Evolutionary conservation across 2,888 invertebrate genomes (phyloP), one percentile per base, ranked within the genome.

Genomic region (Pyrgus malvae): DNA sequence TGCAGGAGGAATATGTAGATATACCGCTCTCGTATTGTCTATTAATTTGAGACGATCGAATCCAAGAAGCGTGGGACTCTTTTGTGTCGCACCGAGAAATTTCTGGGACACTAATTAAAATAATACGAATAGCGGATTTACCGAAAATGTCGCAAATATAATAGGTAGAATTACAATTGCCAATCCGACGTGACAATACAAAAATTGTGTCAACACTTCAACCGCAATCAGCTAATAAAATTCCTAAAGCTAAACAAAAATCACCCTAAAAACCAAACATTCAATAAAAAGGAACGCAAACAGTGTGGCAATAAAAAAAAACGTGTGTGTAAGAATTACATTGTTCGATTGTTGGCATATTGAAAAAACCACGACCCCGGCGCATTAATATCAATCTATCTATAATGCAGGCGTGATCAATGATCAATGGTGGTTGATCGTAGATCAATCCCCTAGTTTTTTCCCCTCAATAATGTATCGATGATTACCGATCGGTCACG

Each of bases 351-450:
- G 85, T 72, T 65, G 72, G 59, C 70, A 69, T 79, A 79, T 78
- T 79, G 71, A 78, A 84, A 84, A 83, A 82, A 82, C 70, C 68
- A 65, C 69, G 75, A 83, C 87, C 89, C 88, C 77, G 82, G 68
- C 63, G 70, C 78, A 85, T 87, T 83, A 84, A 85, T 86, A 85
- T 82, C 86, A 85, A 88, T 88, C 83, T 86, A 88, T 88, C 89
- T 89, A 89, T 90, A 86, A 76, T 78, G 78, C 81, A 81, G 81
- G 82, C 74, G 72, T 67, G 72, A 83, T 89, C 88, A 89, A 90
- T 84, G 89, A 90, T 85, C 80, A 75, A 79, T 54, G 46, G 54
- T 19, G 46, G 54, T 54, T 54, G 54, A 54, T 48, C 46, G 31
- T 78, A 74, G 77, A 80, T 78, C 87, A 81, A 84, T 82, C 69